These are phyloP conservation scores for Diplodus puntazzo DNA, from an alignment of 2,797 vertebrate species.

Conservation along the genomic window DNA sequence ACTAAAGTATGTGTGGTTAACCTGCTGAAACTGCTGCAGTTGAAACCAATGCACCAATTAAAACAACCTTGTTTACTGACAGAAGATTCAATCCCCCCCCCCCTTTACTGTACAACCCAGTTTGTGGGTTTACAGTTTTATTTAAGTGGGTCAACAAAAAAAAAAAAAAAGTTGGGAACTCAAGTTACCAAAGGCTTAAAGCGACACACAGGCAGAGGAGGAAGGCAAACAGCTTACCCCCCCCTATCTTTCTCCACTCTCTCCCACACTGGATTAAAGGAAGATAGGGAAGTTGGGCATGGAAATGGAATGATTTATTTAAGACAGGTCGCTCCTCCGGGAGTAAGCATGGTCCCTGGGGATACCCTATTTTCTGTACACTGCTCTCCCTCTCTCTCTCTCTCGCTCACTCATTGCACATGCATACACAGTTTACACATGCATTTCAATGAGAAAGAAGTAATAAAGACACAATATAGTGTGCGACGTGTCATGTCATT, in stretches of 20 bases:
- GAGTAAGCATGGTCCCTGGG: conserved; percentile 74
- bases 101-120: conserved; percentile 70
- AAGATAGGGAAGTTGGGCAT: conserved; percentile 77
- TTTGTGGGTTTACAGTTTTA: conserved; percentile 76
- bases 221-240: conserved; percentile 82
- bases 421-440: conserved; percentile 51
- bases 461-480: conserved; percentile 51
- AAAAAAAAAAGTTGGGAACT: conserved; percentile 74
- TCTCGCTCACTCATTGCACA: conserved; percentile 39
- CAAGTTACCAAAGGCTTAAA: conserved; percentile 83
- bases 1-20: conserved; percentile 12
- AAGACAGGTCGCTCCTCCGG: conserved; percentile 80
- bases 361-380: conserved; percentile 73
- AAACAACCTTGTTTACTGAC: conserved; percentile 58
- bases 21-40: conserved; percentile 11
- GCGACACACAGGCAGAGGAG: conserved; percentile 76
- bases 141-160: conserved; percentile 81
- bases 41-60: not conserved
- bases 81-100: conserved; percentile 5
- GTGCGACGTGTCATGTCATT: conserved; percentile 31
- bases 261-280: conserved; percentile 84
- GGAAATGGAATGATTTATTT: conserved; percentile 85
- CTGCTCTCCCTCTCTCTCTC: conserved; percentile 43
- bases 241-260: conserved; percentile 79
- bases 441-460: conserved; percentile 49